Conservation (phyloP, 2,113 vertebrate genomes). For the Benitochromis conjunctus region DNA sequence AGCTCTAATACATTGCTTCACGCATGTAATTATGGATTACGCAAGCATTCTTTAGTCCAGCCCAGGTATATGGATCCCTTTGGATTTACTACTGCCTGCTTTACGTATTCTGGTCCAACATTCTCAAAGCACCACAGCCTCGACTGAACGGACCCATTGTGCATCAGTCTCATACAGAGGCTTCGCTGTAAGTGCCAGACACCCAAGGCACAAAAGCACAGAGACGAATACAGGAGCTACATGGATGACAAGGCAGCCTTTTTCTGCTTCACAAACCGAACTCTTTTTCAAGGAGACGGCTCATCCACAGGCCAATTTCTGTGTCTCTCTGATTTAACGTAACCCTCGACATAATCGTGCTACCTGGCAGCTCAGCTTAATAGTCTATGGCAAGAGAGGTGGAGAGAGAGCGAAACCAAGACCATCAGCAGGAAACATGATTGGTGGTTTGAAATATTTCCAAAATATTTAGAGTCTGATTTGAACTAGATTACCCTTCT, state of each 20-base stretch:
- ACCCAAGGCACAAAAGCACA: conserved; percentile 14
- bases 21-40: neutral
- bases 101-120: conserved; percentile 12
- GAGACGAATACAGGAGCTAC: conserved; percentile 11
- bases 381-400: neutral
- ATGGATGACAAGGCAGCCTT: conserved; percentile 50
- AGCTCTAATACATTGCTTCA: neutral
- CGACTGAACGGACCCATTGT: conserved; percentile 58
- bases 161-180: conserved; percentile 44
- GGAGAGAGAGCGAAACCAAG: neutral
- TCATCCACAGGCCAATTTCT: conserved; percentile 12
- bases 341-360: neutral
- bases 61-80: neutral
- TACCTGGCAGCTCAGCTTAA: conserved; percentile 18
- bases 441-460: neutral
- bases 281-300: conserved; percentile 19
- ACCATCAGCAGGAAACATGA: neutral
- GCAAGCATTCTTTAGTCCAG: neutral
- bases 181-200: conserved; percentile 23
- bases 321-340: neutral
- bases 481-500: neutral
- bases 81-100: neutral
- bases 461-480: neutral
- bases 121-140: neutral
- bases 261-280: conserved; percentile 44